These are phyloP conservation scores for Listrodromus nycthemerus DNA, from an alignment of 2,888 invertebrate species.

Conservation along the genomic window DNA sequence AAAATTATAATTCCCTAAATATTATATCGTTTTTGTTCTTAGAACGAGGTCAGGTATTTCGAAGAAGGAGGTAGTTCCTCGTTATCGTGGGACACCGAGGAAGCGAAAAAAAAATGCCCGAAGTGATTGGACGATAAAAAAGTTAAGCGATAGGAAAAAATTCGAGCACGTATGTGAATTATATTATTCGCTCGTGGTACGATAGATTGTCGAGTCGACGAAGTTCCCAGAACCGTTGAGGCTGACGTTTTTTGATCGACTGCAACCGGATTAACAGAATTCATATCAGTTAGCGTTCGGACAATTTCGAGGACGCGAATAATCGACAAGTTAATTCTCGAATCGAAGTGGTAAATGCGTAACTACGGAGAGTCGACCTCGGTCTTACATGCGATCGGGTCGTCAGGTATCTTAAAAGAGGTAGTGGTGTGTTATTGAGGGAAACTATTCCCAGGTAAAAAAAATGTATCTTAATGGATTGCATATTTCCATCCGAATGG, in stretches of 20 bases:
- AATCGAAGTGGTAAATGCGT: conserved; percentile 28
- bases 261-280: not conserved
- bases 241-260: not conserved
- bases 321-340: not conserved
- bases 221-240: conserved; percentile 22
- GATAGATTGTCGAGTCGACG: not conserved
- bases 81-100: not conserved
- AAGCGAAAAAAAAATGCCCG: not conserved
- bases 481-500: too few relatives aligned
- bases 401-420: not conserved
- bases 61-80: conserved; percentile 22
- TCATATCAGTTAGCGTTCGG: not conserved
- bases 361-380: conserved; percentile 25
- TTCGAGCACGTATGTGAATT: not conserved
- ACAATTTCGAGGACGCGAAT: not conserved
- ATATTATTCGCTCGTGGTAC: conserved; percentile 1
- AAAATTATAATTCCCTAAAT: conserved; percentile 31
- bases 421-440: too few relatives aligned
- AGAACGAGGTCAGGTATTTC: conserved; percentile 45
- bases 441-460: too few relatives aligned
- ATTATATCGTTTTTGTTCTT: conserved; percentile 19
- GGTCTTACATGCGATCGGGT: conserved; percentile 26
- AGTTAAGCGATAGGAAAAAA: not conserved
- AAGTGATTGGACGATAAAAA: not conserved
- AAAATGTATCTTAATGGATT: too few relatives aligned